Evolutionary conservation across 2,797 vertebrate species (phyloP), one percentile per base, ranked within the genome.

Genomic region (Podarcis siculus): DNA sequence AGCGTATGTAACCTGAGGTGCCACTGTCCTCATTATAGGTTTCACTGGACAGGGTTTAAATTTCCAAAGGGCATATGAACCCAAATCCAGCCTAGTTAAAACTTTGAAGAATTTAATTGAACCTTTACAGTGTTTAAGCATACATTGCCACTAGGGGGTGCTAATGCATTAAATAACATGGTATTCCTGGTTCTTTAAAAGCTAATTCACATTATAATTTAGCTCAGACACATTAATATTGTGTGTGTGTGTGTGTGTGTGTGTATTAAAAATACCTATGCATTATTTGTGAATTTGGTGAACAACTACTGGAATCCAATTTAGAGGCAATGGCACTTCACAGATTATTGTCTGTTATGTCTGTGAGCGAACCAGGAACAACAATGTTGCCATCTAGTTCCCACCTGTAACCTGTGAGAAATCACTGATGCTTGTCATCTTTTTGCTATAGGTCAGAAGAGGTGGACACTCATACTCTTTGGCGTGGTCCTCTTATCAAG

Each of bases 401-500:
- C 32, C 2, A 35, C 8, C 8, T 19, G 21, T 80, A 73, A 58
- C 23, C n/a, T 19, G 8, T 67, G 49, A 71, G 23, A 72, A 61
- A 61, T 77, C 32, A 82, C 37, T 87, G 67, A 91, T 89, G 84
- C 58, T 92, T 88, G 71, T 23, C n/a, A 5, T 89, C 61, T 86
- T 89, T 32, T 85, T 75, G 35, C 82, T 89, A 37, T 95, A 93
- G 96, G n/a, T 93, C 5, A 86, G 4, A 89, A 85, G 96, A 89
- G 94, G 96, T 96, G 96, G 80, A 94, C 94, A 82, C 13, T 92
- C 83, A 84, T 88, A 69, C 82, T 91, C 9, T 93, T 93, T 91
- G 72, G 71, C 5, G 80, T 95, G 61, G 78, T 95, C 73, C 81
- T 97, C 92, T 83, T 97, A 37, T 79, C 91, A 23, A 76, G 89